phyloP scores from a whole-genome alignment of 2,113 vertebrate genomes.

The Lepisosteus oculatus region DNA sequence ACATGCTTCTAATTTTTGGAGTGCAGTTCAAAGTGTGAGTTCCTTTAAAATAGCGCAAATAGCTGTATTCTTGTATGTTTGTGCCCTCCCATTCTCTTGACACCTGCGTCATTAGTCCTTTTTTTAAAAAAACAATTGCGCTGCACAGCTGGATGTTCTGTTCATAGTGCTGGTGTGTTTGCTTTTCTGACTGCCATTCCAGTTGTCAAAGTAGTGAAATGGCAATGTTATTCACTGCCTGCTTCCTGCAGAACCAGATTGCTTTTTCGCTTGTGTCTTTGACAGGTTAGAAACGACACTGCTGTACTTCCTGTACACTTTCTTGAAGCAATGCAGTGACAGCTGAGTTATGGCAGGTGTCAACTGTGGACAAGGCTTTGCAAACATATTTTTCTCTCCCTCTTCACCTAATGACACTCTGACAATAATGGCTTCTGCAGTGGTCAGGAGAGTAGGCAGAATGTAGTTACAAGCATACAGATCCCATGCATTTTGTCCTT shows the following conservation, averaged over 20 bases:
- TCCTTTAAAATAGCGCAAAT: background rate
- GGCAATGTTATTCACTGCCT: slow-evolving; percentile 25
- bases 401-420: slow-evolving; percentile 4
- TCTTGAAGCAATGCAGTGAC: slow-evolving; percentile 18
- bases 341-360: slow-evolving; percentile 4
- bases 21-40: slow-evolving; percentile 27
- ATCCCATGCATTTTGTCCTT: no score
- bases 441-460: background rate
- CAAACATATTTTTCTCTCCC: slow-evolving; percentile 19
- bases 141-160: no score
- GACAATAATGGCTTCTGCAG: background rate
- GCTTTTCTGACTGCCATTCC: slow-evolving; percentile 47
- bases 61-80: background rate
- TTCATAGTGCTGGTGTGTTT: slow-evolving; percentile 39
- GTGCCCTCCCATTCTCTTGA: slow-evolving; percentile 17
- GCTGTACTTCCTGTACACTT: slow-evolving; percentile 27
- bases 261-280: slow-evolving; percentile 36
- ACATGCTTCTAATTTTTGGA: slow-evolving; percentile 29
- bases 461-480: background rate
- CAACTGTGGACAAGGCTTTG: slow-evolving; percentile 26
- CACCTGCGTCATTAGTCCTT: slow-evolving; percentile 28
- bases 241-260: background rate
- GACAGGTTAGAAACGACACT: slow-evolving; percentile 43
- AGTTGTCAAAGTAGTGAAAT: slow-evolving; percentile 45
- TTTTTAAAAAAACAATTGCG: slow-evolving; percentile 24